Evolutionary conservation across 1,140 invertebrate genomes (phyloP).

Genomic region (Anoplolepis gracilipes): DNA sequence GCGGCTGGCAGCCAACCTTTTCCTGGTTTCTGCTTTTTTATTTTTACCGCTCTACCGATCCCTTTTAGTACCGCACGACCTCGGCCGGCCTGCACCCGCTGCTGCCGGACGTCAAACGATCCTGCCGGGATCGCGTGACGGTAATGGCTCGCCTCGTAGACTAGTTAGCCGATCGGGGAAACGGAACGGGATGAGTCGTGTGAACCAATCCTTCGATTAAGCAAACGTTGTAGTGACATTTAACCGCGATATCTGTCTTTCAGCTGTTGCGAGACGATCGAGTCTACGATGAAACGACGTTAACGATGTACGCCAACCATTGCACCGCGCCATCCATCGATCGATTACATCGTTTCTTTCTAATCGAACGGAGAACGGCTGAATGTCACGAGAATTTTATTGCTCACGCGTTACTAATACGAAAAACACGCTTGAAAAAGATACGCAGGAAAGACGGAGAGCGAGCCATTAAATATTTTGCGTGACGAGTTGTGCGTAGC

Average conservation of each 20-base stretch:
- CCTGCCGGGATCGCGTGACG: conserved; percentile 76
- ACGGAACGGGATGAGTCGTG: conserved; percentile 78
- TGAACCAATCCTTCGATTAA: conserved; percentile 79
- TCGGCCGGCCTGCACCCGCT: conserved; percentile 51
- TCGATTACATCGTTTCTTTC: conserved; percentile 62
- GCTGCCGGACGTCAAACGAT: conserved; percentile 62
- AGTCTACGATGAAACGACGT: conserved; percentile 52
- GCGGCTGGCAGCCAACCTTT: conserved; percentile 5
- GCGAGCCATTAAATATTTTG: conserved; percentile 9
- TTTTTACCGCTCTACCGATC: conserved; percentile 20
- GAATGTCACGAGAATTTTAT: conserved; percentile 74
- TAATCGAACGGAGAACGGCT: conserved; percentile 46
- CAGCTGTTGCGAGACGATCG: conserved; percentile 68
- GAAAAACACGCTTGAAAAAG: not conserved
- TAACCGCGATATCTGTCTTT: conserved; percentile 76
- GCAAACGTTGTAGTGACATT: conserved; percentile 80
- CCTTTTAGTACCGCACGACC: conserved; percentile 13
- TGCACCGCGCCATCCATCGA: conserved; percentile 37
- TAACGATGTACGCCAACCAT: conserved; percentile 38
- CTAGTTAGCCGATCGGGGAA: conserved; percentile 71
- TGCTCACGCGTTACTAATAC: conserved; percentile 37
- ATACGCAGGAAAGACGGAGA: not conserved
- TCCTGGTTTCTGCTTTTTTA: conserved; percentile 33
- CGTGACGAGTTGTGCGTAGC: conserved; percentile 21
- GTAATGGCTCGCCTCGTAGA: conserved; percentile 73